Evolutionary conservation across 2,888 invertebrate genomes (phyloP).

Genomic region (Drosophila parthenogenetica): DNA sequence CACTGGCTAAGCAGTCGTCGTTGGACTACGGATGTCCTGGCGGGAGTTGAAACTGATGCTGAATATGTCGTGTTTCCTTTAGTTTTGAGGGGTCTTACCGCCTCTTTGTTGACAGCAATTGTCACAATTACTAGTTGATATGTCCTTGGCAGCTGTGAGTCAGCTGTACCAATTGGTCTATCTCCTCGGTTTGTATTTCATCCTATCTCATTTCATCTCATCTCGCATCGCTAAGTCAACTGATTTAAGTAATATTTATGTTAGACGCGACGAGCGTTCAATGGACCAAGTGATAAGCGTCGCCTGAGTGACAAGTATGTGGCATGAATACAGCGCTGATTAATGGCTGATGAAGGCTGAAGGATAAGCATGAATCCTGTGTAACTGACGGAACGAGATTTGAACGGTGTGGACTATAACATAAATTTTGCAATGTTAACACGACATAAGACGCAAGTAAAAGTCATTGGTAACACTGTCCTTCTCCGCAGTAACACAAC

Average conservation of each 20-base stretch:
- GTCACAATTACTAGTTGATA: slow-evolving; percentile 83
- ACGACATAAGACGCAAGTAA: slow-evolving; percentile 76
- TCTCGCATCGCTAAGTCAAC: slow-evolving; percentile 76
- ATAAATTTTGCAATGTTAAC: slow-evolving; percentile 83
- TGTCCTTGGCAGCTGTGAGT: slow-evolving; percentile 69
- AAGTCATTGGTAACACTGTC: slow-evolving; percentile 33
- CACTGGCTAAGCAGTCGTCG: slow-evolving; percentile 68
- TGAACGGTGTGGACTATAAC: slow-evolving; percentile 40
- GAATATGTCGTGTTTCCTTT: not conserved
- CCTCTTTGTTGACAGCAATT: slow-evolving; percentile 82
- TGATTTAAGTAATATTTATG: slow-evolving; percentile 83
- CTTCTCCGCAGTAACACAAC: not conserved
- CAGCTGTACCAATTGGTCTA: slow-evolving; percentile 2
- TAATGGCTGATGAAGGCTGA: slow-evolving; percentile 69
- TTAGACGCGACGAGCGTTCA: slow-evolving; percentile 74
- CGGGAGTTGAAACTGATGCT: not conserved
- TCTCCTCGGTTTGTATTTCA: slow-evolving; percentile 6
- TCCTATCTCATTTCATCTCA: slow-evolving; percentile 6
- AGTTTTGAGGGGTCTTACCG: slow-evolving; percentile 36
- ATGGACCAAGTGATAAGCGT: slow-evolving; percentile 76
- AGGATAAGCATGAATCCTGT: slow-evolving; percentile 39
- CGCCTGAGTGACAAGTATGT: slow-evolving; percentile 78
- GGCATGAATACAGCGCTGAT: slow-evolving; percentile 73
- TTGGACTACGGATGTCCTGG: slow-evolving; percentile 44
- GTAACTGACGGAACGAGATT: not conserved